Evolutionary conservation across 2,888 invertebrate species (phyloP), one percentile per base, ranked within the genome.

Genomic region (Hydrotaea diabolus): DNA sequence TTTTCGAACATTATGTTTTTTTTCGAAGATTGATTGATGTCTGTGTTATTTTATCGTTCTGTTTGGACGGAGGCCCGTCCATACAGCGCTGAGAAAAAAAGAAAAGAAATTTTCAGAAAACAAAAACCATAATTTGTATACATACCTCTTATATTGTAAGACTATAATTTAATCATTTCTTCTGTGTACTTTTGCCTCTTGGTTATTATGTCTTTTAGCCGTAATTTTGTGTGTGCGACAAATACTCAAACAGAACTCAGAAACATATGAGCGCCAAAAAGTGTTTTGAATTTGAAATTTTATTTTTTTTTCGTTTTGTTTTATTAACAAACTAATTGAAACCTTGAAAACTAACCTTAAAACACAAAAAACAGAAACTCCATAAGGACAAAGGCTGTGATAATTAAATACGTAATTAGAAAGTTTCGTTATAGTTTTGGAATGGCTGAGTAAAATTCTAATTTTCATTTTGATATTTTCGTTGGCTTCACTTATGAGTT

Each of bases 401-500:
- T 46, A 77, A 8, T 75, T 72, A 21, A 53, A 26, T 39, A 69
- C 53, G 26, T 59, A 59, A 59, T 59, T 59, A 59, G 59, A 55
- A 21, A 26, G 1, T 31, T 49, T 59, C n/a, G n/a, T 73, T 77
- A 62, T 74, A 17, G 21, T 77, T 76, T 80, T 83, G 84, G 84
- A 84, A 84, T 84, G 84, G 84, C 80, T 84, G 84, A 80, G 64
- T 64, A 75, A 23, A 26, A 23, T 11, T 15, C 26, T 23, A 59
- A 11, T 55, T 55, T 21, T 59, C 26, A 2, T 21, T 59, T 59
- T 31, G 31, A 31, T 31, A 4, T 31, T 7, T 31, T 31, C 7
- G 31, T 31, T 77, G 74, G 77, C 75, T 84, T 84, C 75, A 78
- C 64, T 72, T 83, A 39, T 53, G 26, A 77, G 80, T 80, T 84